These are phyloP conservation scores for Drosophila rubida DNA, from an alignment of 2,888 invertebrate species.

Conservation along the genomic window DNA sequence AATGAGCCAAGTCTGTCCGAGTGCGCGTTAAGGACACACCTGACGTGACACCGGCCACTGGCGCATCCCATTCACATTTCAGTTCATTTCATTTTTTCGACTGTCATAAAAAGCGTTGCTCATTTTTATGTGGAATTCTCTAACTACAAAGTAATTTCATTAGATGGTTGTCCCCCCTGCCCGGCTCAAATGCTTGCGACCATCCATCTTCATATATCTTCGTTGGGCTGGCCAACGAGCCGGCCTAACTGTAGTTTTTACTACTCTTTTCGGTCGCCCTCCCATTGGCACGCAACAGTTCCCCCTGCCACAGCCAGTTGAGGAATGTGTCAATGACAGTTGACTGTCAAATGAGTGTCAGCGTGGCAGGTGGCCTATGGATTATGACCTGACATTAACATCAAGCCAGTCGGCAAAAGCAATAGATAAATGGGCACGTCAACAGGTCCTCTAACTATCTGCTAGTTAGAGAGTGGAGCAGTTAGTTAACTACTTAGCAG, in stretches of 20 bases:
- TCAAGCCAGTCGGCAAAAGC: constrained; percentile 28
- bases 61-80: constrained; percentile 35
- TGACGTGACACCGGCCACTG: constrained; percentile 44
- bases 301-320: constrained; percentile 1
- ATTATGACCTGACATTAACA: constrained; percentile 68
- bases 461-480: neutral
- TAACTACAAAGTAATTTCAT: constrained; percentile 41
- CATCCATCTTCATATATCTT: constrained; percentile 54
- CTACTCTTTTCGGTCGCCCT: constrained; percentile 13
- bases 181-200: constrained; percentile 3
- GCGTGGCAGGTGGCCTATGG: constrained; percentile 51
- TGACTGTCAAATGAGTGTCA: constrained; percentile 73
- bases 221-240: constrained; percentile 24
- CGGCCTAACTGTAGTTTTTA: constrained; percentile 19
- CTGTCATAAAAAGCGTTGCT: constrained; percentile 49
- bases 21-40: constrained; percentile 12
- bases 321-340: constrained; percentile 57
- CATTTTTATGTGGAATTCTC: constrained; percentile 40
- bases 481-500: neutral
- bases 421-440: constrained; percentile 50
- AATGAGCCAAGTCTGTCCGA: constrained; percentile 5
- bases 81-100: constrained; percentile 28
- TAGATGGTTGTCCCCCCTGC: neutral
- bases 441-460: constrained; percentile 47
- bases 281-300: constrained; percentile 67